Evolutionary conservation across 2,888 invertebrate species (phyloP).

Genomic region (Tipula lateralis): DNA sequence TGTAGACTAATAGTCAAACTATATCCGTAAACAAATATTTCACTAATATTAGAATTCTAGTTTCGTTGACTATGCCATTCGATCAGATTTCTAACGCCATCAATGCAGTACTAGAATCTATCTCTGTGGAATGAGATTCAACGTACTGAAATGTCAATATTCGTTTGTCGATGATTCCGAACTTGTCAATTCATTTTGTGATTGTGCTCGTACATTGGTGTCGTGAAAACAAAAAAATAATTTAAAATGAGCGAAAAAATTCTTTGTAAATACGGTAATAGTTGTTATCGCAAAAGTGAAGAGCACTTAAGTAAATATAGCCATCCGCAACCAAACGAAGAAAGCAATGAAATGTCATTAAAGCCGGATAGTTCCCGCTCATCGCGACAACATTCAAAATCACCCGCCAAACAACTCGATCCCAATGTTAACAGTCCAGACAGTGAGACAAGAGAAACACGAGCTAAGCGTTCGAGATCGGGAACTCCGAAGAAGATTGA

Average conservation of each 20-base stretch:
- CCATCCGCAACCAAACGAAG: constrained; percentile 57
- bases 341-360: not conserved
- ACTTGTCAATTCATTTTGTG: not conserved
- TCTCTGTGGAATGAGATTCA: not conserved
- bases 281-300: constrained; percentile 79
- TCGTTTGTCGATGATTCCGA: not conserved
- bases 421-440: not conserved
- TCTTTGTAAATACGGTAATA: constrained; percentile 69
- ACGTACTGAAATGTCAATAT: not conserved
- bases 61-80: not conserved
- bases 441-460: not conserved
- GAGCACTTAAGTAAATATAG: constrained; percentile 68
- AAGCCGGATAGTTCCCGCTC: not conserved
- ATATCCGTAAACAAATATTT: too few species aligned
- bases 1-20: too few species aligned
- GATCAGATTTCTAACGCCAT: not conserved
- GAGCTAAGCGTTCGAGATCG: not conserved
- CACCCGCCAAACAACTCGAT: constrained; percentile 30
- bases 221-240: not conserved
- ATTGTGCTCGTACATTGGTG: not conserved
- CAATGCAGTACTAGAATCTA: not conserved
- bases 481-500: not conserved
- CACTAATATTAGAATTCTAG: too few species aligned
- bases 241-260: constrained; percentile 44
- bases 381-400: not conserved